These are phyloP conservation scores for Sebastes vulpes DNA, from an alignment of 2,797 vertebrate genomes.

Conservation along the genomic window DNA sequence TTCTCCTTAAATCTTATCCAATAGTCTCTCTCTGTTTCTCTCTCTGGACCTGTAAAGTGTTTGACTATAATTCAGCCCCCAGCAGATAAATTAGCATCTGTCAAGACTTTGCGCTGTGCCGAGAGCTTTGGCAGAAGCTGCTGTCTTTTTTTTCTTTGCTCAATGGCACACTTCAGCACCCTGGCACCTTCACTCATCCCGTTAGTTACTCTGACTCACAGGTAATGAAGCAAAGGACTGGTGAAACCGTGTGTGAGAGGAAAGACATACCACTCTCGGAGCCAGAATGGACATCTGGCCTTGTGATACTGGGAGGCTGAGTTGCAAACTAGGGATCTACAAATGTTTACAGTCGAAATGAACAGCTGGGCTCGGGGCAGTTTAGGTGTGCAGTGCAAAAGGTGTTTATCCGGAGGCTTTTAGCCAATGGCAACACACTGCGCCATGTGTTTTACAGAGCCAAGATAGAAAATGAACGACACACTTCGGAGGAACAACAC, in stretches of 20 bases:
- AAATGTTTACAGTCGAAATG: conserved; percentile 58
- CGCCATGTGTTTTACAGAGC: background rate
- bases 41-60: conserved; percentile 29
- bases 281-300: conserved; percentile 66
- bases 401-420: conserved; percentile 26
- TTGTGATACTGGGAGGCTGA: conserved; percentile 39
- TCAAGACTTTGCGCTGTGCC: conserved; percentile 43
- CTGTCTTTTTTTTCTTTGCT: conserved; percentile 15
- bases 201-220: conserved; percentile 70
- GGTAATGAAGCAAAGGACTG: conserved; percentile 63
- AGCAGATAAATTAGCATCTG: conserved; percentile 71
- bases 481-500: background rate
- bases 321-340: conserved; percentile 43
- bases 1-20: conserved; percentile 30
- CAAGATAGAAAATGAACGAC: conserved; percentile 1
- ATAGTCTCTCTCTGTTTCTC: conserved; percentile 14
- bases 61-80: conserved; percentile 65
- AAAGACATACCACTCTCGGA: conserved; percentile 30
- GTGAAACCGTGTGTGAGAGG: conserved; percentile 48
- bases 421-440: conserved; percentile 23
- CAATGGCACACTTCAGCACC: conserved; percentile 54
- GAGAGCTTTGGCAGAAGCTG: conserved; percentile 55
- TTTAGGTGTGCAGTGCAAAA: conserved; percentile 38
- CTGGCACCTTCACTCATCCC: conserved; percentile 61
- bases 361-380: conserved; percentile 44